Evolutionary conservation across 2,888 invertebrate genomes (phyloP).

Genomic region (Phortica magna): DNA sequence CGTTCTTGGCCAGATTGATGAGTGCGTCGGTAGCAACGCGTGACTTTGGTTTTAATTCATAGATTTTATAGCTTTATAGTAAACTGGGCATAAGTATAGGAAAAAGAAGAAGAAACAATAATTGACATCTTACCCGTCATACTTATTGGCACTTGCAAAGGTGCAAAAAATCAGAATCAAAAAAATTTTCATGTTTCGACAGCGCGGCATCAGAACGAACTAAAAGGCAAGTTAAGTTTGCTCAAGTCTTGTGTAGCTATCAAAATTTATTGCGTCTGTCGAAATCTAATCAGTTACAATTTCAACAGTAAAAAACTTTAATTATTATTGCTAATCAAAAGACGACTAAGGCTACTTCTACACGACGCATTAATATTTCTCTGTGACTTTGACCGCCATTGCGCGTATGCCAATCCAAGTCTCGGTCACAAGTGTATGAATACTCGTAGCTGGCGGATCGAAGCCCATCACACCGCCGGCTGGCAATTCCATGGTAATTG

Average conservation of each 20-base stretch:
- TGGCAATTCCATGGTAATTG: constrained; percentile 83
- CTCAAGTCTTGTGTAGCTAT: background rate
- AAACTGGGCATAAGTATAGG: background rate
- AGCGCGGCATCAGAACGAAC: background rate
- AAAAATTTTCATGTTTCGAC: constrained; percentile 47
- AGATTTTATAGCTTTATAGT: constrained; percentile 63
- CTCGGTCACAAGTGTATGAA: constrained; percentile 80
- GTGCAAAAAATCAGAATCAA: constrained; percentile 19
- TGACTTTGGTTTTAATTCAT: constrained; percentile 49
- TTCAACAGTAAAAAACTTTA: background rate
- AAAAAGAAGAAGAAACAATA: background rate
- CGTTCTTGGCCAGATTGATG: constrained; percentile 48
- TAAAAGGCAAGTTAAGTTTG: background rate
- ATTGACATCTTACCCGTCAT: constrained; percentile 53
- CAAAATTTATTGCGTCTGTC: background rate
- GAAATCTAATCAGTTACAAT: constrained; percentile 17
- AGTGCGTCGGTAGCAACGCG: constrained; percentile 42
- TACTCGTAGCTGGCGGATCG: constrained; percentile 80
- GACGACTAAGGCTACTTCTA: background rate
- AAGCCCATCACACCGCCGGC: constrained; percentile 81
- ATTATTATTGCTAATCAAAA: background rate
- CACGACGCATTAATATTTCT: constrained; percentile 60
- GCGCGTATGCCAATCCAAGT: constrained; percentile 80
- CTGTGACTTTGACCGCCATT: constrained; percentile 68
- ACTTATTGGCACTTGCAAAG: constrained; percentile 39